These are phyloP conservation scores for Episyrphus balteatus DNA, from an alignment of 1,140 invertebrate genomes.

Conservation along the genomic window DNA sequence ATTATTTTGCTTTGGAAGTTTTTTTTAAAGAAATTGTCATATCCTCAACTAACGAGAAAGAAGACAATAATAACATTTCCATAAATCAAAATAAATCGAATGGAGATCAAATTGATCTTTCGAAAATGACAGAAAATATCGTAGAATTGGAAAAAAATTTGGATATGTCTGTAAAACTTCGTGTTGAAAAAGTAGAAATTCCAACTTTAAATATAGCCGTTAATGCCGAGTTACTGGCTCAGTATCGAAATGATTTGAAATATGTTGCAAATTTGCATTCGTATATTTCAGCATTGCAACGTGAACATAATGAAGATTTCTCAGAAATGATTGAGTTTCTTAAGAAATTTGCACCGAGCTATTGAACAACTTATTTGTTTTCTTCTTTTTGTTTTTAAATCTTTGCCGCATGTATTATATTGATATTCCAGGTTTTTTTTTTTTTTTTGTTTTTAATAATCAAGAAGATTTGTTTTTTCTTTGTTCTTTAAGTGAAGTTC, in stretches of 20 bases:
- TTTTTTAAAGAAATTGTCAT: constrained; percentile 1
- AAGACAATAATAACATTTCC: constrained; percentile 1
- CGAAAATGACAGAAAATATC: constrained; percentile 6
- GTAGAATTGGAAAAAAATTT: neutral
- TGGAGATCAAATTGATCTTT: neutral
- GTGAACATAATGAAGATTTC: constrained; percentile 5
- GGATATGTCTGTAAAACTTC: neutral
- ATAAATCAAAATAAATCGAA: constrained; percentile 2
- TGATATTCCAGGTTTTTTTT: constrained; percentile 13
- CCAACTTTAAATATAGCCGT: constrained; percentile 8
- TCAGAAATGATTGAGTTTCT: constrained; percentile 5
- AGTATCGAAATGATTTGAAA: constrained; percentile 11
- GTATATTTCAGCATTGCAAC: constrained; percentile 5
- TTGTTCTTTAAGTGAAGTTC: too few species aligned
- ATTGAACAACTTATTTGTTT: neutral
- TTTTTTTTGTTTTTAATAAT: too few species aligned
- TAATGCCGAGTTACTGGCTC: constrained; percentile 4
- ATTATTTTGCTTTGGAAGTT: constrained; percentile 3
- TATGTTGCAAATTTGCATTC: constrained; percentile 2
- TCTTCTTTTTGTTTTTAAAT: neutral
- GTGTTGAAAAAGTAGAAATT: constrained; percentile 5
- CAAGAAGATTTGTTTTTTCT: too few species aligned
- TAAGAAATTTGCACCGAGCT: neutral
- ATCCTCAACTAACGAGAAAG: constrained; percentile 1
- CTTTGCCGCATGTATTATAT: constrained; percentile 11